A percentile compares a stretch with the other conserved stretches of the same genome.
Conservation (phyloP, 2,113 vertebrate species). For the Muntiacus reevesi region DNA sequence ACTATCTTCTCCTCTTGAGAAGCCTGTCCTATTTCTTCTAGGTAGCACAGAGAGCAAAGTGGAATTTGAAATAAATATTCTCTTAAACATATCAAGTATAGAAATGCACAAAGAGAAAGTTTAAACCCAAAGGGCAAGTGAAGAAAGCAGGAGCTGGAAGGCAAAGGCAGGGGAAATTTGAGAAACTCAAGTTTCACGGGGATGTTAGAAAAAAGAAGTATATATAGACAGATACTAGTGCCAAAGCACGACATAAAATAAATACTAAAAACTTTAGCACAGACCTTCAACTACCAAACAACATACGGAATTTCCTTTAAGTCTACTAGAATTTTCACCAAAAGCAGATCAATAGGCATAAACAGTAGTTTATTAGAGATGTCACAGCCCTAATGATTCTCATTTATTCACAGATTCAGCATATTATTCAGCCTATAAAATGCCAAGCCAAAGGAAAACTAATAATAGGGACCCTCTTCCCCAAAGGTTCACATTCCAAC, state of each 20-base stretch:
- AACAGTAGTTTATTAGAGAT: neutral
- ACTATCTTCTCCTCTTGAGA: neutral
- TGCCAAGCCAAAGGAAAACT: neutral
- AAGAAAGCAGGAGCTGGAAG: conserved; percentile 22
- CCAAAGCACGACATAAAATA: conserved; percentile 17
- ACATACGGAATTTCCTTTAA: conserved; percentile 1
- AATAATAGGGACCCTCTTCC: neutral
- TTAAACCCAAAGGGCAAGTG: conserved; percentile 25
- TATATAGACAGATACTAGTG: neutral
- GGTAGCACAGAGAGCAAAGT: neutral
- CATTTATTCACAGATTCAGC: neutral
- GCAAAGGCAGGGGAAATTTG: conserved; percentile 9
- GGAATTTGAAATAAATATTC: conserved; percentile 38
- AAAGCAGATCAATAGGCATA: neutral
- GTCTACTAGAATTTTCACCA: conserved; percentile 17
- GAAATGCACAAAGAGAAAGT: conserved; percentile 34
- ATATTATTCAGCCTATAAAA: neutral
- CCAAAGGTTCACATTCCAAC: neutral
- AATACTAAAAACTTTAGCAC: neutral
- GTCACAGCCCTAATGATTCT: neutral
- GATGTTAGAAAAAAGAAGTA: neutral
- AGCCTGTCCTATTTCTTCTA: neutral
- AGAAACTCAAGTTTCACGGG: conserved; percentile 21
- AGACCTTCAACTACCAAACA: neutral
- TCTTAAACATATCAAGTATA: neutral